phyloP scores from a whole-genome alignment of 2,888 invertebrate genomes.

The Eupithecia insigniata region DNA sequence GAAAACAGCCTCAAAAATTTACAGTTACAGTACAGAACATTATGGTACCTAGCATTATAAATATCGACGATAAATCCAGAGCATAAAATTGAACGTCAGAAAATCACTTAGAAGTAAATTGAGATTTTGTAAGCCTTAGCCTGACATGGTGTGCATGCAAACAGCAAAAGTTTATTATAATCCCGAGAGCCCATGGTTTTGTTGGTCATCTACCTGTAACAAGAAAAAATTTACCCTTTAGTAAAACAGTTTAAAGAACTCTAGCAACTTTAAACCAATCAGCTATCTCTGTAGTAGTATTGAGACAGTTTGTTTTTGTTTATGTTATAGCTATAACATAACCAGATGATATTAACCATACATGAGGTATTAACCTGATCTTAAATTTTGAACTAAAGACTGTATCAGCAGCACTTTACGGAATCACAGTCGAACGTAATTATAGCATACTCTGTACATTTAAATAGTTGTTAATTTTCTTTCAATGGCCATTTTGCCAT shows the following conservation, averaged over 20 bases:
- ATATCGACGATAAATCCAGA: conserved; percentile 39
- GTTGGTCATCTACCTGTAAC: conserved; percentile 69
- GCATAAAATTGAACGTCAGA: conserved; percentile 33
- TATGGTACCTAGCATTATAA: conserved; percentile 33
- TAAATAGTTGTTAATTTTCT: too few species aligned
- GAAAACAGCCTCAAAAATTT: conserved; percentile 16
- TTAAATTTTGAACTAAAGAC: too few species aligned
- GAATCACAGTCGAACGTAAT: too few species aligned
- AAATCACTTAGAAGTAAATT: conserved; percentile 37
- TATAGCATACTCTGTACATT: too few species aligned
- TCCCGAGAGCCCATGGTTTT: conserved; percentile 47
- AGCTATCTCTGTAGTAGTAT: too few species aligned
- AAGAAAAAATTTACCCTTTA: conserved; percentile 22
- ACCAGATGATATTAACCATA: too few species aligned
- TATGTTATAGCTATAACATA: not conserved
- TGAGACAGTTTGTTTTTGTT: not conserved
- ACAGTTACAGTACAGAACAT: conserved; percentile 11
- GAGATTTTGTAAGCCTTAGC: conserved; percentile 52
- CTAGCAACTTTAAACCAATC: not conserved
- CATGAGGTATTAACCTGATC: too few species aligned
- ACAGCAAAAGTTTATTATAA: conserved; percentile 42
- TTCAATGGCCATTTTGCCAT: too few species aligned
- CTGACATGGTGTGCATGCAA: conserved; percentile 39
- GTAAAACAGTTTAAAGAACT: not conserved
- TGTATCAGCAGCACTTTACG: too few species aligned